These are phyloP conservation scores for Rhinogobio ventralis DNA, from an alignment of 2,797 vertebrate genomes.

Conservation along the genomic window DNA sequence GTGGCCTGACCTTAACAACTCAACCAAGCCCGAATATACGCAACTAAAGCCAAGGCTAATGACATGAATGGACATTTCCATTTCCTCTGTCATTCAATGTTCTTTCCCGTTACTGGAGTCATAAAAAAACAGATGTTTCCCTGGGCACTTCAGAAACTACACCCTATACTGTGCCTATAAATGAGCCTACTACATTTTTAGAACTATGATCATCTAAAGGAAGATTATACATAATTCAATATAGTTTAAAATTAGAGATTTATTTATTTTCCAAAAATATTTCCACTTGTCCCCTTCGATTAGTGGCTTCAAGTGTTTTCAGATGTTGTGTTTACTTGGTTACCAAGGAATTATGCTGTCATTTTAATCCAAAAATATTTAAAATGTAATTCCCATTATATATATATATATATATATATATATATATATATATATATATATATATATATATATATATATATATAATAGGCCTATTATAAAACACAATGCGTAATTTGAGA, in stretches of 20 bases:
- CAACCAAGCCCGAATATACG: background rate
- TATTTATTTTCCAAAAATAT: too few species aligned
- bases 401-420: too few species aligned
- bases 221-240: background rate
- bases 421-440: too few species aligned
- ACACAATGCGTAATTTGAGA: background rate
- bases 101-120: background rate
- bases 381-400: background rate
- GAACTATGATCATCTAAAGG: background rate
- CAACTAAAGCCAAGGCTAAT: background rate
- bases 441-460: too few species aligned
- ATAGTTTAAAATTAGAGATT: too few species aligned
- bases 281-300: background rate
- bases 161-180: background rate
- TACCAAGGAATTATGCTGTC: background rate
- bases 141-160: background rate
- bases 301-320: background rate
- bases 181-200: background rate
- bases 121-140: background rate
- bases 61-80: background rate
- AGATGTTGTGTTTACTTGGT: background rate
- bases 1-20: background rate
- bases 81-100: background rate
- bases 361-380: background rate
- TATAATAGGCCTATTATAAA: background rate